Evolutionary conservation across 2,888 invertebrate species (phyloP).

Genomic region (Alitta virens): DNA sequence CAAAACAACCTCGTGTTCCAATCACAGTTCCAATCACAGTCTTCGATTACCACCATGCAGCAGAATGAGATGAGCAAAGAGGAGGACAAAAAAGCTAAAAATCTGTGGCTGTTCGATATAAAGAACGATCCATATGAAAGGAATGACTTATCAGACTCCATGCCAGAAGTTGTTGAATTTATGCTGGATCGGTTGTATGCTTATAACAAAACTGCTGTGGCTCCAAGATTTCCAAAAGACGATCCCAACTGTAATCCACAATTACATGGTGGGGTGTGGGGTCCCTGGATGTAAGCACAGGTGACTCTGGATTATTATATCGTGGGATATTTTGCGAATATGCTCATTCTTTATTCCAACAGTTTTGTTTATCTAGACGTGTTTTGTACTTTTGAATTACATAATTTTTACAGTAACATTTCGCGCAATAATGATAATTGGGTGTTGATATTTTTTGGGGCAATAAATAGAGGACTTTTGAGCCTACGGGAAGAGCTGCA

Average conservation of each 20-base stretch:
- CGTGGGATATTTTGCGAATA: no score
- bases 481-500: no score
- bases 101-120: conserved; percentile 53
- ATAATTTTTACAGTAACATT: no score
- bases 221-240: conserved; percentile 39
- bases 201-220: conserved; percentile 47
- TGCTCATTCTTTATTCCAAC: no score
- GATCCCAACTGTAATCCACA: conserved; percentile 42
- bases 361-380: no score
- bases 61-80: conserved; percentile 2
- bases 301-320: no score
- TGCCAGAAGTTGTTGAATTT: conserved; percentile 35
- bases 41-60: background rate
- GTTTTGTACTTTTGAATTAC: no score
- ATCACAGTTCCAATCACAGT: background rate
- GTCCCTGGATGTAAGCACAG: conserved; percentile 45
- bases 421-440: no score
- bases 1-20: background rate
- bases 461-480: no score
- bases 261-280: conserved; percentile 47
- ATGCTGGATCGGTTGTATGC: conserved; percentile 37
- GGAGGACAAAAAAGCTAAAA: conserved; percentile 27
- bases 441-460: no score
- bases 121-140: conserved; percentile 44
- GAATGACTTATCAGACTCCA: conserved; percentile 36